Evolutionary conservation across 2,888 invertebrate genomes (phyloP), one percentile per base, ranked within the genome.

Genomic region (Cosmia pyralina): DNA sequence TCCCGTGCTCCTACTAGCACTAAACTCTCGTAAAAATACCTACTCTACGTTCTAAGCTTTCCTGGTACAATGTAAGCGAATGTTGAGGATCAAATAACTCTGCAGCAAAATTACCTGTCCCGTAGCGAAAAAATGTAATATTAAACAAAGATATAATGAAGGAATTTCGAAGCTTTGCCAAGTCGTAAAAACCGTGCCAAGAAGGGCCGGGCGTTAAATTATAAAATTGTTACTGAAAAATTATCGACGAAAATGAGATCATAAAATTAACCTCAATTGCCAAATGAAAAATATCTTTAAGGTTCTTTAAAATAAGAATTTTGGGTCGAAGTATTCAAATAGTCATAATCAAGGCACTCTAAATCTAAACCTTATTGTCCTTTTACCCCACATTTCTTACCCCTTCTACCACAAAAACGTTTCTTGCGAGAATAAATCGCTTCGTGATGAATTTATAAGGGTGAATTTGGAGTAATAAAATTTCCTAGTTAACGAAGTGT

Each of bases 401-500:
- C 48, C 63, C 55, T 48, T 53, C 59, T 52, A 74, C 69, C 57
- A 62, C 67, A 13, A 69, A 34, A 68, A 65, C 48, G 70, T 73
- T 75, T 75, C 79, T 76, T 71, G 68, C 41, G 58, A 41, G 28
- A 79, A 69, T 75, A 73, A 85, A 72, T 79, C 63, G 60, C 41
- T 71, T 7, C 55, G 44, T 53, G 75, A 81, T 77, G 53, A 84
- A 83, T 82, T 82, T 82, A 84, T 83, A 77, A 72, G 73, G 77
- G 60, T 69, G 63, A 77, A 83, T 85, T 79, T 72, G 65, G 64
- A 75, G 70, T 86, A 85, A 85, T 86, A 83, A 73, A 83, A 86
- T 86, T 83, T 83, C 71, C 79, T 81, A 77, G 74, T 74, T 85
- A 85, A 71, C 87, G 81, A 81, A 83, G 85, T 85, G 75, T 85